Evolutionary conservation across 2,797 vertebrate genomes (phyloP).

Genomic region (Uromys caudimaculatus): DNA sequence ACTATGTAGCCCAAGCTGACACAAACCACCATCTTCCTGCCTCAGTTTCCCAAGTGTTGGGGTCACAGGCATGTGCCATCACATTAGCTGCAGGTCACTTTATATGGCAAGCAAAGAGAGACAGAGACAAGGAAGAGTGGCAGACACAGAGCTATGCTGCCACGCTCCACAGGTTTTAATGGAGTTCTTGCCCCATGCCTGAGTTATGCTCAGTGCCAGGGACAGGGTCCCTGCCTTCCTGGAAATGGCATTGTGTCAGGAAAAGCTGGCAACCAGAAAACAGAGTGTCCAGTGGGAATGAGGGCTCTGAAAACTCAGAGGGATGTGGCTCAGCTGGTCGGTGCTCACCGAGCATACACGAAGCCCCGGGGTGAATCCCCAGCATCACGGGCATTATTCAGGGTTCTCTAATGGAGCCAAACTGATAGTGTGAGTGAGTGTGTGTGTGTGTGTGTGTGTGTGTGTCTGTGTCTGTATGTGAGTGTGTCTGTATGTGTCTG

Average conservation of each 20-base stretch:
- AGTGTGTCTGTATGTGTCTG: not conserved
- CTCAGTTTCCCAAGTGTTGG: not conserved
- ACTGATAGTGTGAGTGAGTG: not conserved
- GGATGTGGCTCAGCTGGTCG: not conserved
- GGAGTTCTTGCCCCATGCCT: not conserved
- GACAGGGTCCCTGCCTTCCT: not conserved
- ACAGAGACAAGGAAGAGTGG: rapidly evolving
- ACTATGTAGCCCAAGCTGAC: not conserved
- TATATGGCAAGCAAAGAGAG: not conserved
- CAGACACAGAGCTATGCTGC: rapidly evolving
- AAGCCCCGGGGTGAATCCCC: not conserved
- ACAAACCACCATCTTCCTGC: not conserved
- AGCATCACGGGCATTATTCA: not conserved
- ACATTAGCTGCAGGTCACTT: not conserved
- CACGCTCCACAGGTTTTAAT: not conserved
- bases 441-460: not conserved
- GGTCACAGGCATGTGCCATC: not conserved
- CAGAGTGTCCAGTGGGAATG: not conserved
- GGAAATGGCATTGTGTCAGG: not conserved
- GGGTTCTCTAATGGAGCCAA: not conserved
- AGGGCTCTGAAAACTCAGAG: not conserved
- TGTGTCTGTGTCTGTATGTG: not conserved
- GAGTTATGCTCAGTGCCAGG: too few relatives aligned
- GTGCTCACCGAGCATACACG: not conserved
- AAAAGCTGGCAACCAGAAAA: not conserved